A percentile compares a stretch with the other conserved stretches of the same genome.
Evolutionary conservation across 2,888 invertebrate species (phyloP).

Genomic region (Helicoverpa assulta): DNA sequence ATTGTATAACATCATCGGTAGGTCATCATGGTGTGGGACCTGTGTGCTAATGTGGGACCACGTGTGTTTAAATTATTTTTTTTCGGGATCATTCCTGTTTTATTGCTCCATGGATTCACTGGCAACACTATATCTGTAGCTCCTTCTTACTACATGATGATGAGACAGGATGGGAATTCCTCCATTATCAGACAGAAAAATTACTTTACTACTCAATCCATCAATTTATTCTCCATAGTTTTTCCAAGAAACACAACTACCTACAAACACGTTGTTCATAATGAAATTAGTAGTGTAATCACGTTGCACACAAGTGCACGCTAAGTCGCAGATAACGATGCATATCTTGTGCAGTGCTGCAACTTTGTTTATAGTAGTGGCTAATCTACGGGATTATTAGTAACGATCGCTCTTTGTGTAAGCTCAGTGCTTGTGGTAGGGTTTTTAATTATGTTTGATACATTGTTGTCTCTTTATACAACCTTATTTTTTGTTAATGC

Average conservation of each 20-base stretch:
- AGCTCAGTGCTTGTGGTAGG: constrained; percentile 1
- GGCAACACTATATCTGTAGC: no score
- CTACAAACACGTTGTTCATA: constrained; percentile 15
- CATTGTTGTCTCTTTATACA: constrained; percentile 35
- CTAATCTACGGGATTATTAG: constrained; percentile 17
- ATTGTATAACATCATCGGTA: no score
- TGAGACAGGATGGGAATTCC: no score
- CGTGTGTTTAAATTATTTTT: no score
- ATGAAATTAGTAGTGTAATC: constrained; percentile 26
- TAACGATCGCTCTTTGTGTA: constrained; percentile 21
- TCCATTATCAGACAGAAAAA: no score
- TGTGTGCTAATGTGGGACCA: no score
- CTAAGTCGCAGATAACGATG: constrained; percentile 35
- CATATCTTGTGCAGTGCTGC: constrained; percentile 28
- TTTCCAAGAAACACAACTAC: neutral
- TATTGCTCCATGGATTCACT: no score
- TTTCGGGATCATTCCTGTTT: no score
- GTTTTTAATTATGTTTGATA: neutral
- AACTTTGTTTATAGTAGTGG: constrained; percentile 45
- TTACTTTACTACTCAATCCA: no score
- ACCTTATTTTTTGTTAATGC: no score
- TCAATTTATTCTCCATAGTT: neutral
- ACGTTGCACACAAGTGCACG: constrained; percentile 22
- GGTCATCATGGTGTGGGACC: no score
- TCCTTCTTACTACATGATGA: no score